Percentiles rank a stretch among this genome's conserved stretches.
These are phyloP conservation scores for Hemiprocne comata DNA, from an alignment of 2,113 vertebrate species.

Conservation along the genomic window DNA sequence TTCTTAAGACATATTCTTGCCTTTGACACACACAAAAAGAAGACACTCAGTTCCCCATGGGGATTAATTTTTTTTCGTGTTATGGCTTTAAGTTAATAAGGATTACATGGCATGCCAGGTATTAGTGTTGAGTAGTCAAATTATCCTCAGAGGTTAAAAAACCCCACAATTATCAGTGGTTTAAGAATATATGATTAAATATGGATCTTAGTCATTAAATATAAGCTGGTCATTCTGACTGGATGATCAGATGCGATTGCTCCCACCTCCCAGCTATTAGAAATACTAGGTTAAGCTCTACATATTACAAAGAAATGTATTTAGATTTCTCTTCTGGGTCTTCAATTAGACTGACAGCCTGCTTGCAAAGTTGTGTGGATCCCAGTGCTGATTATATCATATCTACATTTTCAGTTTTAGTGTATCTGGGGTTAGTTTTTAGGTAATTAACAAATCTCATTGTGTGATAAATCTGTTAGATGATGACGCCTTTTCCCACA, in stretches of 20 bases:
- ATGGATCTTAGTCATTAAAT: neutral
- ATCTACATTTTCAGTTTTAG: neutral
- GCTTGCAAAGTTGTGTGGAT: neutral
- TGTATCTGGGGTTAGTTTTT: neutral
- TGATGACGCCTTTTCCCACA: neutral
- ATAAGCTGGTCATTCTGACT: neutral
- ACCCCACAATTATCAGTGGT: neutral
- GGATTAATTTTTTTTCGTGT: neutral
- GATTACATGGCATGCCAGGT: neutral
- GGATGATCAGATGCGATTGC: neutral
- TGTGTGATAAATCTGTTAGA: neutral
- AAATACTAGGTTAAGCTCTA: neutral
- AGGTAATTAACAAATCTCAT: neutral
- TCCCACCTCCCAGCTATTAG: neutral
- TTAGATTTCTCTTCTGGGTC: neutral
- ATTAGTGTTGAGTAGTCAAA: neutral
- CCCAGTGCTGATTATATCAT: neutral
- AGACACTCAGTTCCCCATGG: neutral
- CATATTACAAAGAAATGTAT: neutral
- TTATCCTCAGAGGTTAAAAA: neutral
- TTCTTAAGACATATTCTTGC: neutral
- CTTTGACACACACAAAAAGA: neutral
- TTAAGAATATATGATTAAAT: neutral
- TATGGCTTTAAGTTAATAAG: neutral
- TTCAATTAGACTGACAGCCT: neutral